Conservation (phyloP, 2,113 vertebrate species). For the Reinhardtius hippoglossoides region DNA sequence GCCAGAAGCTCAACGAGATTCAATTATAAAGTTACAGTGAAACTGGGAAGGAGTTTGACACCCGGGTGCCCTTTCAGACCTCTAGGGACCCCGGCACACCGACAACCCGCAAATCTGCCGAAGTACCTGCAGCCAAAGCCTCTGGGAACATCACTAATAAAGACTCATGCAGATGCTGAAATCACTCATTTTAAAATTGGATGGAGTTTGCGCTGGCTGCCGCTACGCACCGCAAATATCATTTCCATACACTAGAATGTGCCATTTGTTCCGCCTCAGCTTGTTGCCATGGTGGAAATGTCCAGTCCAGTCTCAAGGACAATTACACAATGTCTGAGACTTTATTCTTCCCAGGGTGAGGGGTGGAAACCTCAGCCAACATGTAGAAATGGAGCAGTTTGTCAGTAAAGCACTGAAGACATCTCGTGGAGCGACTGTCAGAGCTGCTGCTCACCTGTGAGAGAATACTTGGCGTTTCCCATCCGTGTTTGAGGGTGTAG, state of each 20-base stretch:
- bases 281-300: constrained; percentile 76
- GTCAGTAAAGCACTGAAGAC: constrained; percentile 44
- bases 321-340: constrained; percentile 81
- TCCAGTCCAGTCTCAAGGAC: constrained; percentile 76
- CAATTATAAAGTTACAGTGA: constrained; percentile 56
- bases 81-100: constrained; percentile 30
- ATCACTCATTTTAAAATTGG: constrained; percentile 73
- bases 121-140: constrained; percentile 51
- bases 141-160: constrained; percentile 70
- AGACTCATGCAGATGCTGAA: constrained; percentile 63
- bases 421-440: constrained; percentile 36
- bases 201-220: constrained; percentile 64
- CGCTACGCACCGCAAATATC: constrained; percentile 67
- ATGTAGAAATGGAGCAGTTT: constrained; percentile 44
- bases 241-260: constrained; percentile 78
- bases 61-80: constrained; percentile 56
- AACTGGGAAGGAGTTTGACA: constrained; percentile 55
- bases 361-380: constrained; percentile 59
- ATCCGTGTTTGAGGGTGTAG: neutral
- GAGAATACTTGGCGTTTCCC: constrained; percentile 23
- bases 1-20: neutral
- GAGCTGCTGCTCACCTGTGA: constrained; percentile 51
- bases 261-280: constrained; percentile 78
- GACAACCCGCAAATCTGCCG: constrained; percentile 47
- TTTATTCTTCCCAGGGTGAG: constrained; percentile 78